phyloP scores from a whole-genome alignment of 2,113 vertebrate species.

The Halcyon malimbica region DNA sequence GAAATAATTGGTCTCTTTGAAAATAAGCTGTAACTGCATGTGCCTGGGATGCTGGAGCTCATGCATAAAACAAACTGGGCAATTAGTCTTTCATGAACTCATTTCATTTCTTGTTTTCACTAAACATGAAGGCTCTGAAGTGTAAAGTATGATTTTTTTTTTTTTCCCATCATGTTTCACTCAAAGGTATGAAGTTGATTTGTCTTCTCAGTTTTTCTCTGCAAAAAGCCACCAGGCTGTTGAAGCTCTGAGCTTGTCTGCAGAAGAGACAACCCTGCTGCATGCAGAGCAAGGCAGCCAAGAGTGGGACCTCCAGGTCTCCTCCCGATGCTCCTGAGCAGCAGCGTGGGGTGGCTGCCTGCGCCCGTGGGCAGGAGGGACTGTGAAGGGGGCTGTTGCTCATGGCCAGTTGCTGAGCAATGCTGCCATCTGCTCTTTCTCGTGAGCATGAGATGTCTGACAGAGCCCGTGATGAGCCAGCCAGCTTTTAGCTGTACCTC shows the following conservation, averaged over 20 bases:
- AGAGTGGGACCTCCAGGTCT: not conserved
- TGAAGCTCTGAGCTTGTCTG: not conserved
- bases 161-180: not conserved
- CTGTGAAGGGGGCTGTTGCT: not conserved
- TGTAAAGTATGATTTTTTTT: not conserved
- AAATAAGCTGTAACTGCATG: not conserved
- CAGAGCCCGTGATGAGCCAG: not conserved
- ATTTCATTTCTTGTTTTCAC: slow-evolving; percentile 25
- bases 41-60: not conserved
- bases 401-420: not conserved
- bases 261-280: not conserved
- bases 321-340: not conserved
- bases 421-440: not conserved
- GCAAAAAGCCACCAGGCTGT: not conserved
- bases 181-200: not conserved
- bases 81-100: slow-evolving; percentile 36
- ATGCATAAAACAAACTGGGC: slow-evolving; percentile 32
- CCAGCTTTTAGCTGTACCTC: not conserved
- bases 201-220: not conserved
- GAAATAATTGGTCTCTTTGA: slow-evolving; percentile 42
- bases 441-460: fast-evolving
- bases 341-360: not conserved
- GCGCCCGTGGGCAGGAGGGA: fast-evolving
- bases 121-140: slow-evolving; percentile 29
- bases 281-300: not conserved